Percentiles rank a stretch among this genome's conserved stretches.
Conservation (phyloP, 2,888 invertebrate species). For the Melanostoma scalare region DNA sequence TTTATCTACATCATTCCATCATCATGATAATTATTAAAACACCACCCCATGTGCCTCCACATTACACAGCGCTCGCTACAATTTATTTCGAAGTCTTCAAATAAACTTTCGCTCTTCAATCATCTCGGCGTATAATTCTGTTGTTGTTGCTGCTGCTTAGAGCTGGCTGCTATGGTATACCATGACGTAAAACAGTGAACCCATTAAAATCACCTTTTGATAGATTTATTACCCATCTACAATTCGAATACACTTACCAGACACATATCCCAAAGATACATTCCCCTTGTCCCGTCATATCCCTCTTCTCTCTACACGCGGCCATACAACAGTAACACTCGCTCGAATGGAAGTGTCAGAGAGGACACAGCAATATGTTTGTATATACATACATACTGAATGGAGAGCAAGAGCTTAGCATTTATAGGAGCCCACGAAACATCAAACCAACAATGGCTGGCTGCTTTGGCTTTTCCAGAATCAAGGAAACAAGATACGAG, state of each 20-base stretch:
- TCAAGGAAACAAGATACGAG: constrained; percentile 37
- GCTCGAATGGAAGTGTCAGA: constrained; percentile 15
- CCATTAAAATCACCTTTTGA: constrained; percentile 78
- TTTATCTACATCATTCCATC: constrained; percentile 66
- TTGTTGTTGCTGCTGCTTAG: constrained; percentile 13
- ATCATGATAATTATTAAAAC: constrained; percentile 71
- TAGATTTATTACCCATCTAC: constrained; percentile 79
- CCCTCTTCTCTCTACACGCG: constrained; percentile 30
- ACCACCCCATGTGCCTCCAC: constrained; percentile 72
- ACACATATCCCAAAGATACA: constrained; percentile 59
- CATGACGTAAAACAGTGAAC: constrained; percentile 73
- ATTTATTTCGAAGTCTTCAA: constrained; percentile 68
- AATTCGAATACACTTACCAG: constrained; percentile 71
- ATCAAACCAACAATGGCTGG: constrained; percentile 70
- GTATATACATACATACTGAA: neutral
- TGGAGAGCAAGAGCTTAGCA: constrained; percentile 73
- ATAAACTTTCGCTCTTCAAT: constrained; percentile 73
- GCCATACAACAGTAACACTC: constrained; percentile 40
- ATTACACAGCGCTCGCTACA: constrained; percentile 73
- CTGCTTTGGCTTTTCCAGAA: constrained; percentile 39
- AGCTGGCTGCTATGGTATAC: constrained; percentile 32
- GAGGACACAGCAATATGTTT: neutral
- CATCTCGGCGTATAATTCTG: constrained; percentile 56
- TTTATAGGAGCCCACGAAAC: constrained; percentile 6
- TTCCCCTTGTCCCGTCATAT: constrained; percentile 25